Conservation (phyloP, 2,113 vertebrate species). For the Aegotheles bennettii region DNA sequence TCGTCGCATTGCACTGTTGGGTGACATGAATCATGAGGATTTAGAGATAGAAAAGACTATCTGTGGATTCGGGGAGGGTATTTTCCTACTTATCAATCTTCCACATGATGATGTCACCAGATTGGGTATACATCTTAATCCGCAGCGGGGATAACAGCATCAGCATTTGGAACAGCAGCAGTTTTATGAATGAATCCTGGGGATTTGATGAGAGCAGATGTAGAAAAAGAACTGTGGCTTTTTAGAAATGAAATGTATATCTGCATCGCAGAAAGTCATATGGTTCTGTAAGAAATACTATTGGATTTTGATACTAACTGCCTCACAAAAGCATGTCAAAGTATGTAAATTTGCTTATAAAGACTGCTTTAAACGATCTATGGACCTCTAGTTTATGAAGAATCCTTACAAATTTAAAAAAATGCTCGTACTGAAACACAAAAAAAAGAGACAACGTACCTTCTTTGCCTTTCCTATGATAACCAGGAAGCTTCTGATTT, state of each 20-base stretch:
- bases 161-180: constrained; percentile 19
- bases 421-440: background rate
- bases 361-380: constrained; percentile 54
- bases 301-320: constrained; percentile 47
- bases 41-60: constrained; percentile 44
- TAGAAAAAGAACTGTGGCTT: constrained; percentile 10
- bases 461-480: constrained; percentile 17
- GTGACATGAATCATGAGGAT: constrained; percentile 8
- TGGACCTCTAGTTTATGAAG: constrained; percentile 33
- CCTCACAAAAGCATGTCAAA: constrained; percentile 68
- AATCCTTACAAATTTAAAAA: constrained; percentile 14
- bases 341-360: constrained; percentile 64
- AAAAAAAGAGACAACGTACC: background rate
- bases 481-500: background rate
- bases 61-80: background rate
- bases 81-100: constrained; percentile 32
- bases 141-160: background rate
- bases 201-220: constrained; percentile 46
- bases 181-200: constrained; percentile 56
- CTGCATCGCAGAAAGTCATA: constrained; percentile 32
- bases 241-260: constrained; percentile 21
- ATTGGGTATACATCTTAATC: background rate
- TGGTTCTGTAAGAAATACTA: constrained; percentile 20
- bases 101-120: background rate
- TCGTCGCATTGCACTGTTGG: background rate